phyloP scores from a whole-genome alignment of 2,888 invertebrate genomes.

The Drosophila leonis region DNA sequence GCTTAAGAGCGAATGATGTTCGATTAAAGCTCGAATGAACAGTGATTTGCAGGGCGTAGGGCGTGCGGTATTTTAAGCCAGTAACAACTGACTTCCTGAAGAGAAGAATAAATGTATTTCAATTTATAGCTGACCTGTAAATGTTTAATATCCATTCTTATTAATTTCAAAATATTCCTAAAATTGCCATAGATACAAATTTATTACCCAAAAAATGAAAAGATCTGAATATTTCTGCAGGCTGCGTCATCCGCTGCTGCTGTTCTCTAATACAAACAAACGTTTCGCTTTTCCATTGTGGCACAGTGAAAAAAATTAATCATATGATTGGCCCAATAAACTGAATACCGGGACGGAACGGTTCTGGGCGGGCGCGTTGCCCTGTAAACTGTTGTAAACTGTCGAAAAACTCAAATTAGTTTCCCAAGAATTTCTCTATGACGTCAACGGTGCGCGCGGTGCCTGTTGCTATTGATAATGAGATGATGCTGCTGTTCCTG shows the following conservation, averaged over 20 bases:
- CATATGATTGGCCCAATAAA: constrained; percentile 78
- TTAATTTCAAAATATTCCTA: constrained; percentile 13
- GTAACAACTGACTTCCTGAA: constrained; percentile 6
- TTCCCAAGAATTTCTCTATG: constrained; percentile 58
- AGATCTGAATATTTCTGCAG: constrained; percentile 31
- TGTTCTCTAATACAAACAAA: constrained; percentile 54
- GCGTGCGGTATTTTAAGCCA: constrained; percentile 10
- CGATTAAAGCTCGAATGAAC: constrained; percentile 37
- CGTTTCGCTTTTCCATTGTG: constrained; percentile 37
- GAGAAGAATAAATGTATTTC: constrained; percentile 12
- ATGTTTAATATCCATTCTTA: neutral
- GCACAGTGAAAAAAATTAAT: constrained; percentile 66
- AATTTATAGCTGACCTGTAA: neutral
- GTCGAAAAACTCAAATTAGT: constrained; percentile 49
- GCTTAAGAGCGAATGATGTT: constrained; percentile 48
- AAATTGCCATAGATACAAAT: constrained; percentile 21
- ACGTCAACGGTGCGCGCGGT: constrained; percentile 53
- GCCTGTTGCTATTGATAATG: constrained; percentile 31
- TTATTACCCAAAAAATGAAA: constrained; percentile 20
- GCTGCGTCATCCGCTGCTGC: constrained; percentile 50
- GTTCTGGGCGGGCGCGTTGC: constrained; percentile 19
- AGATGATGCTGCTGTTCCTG: constrained; percentile 29
- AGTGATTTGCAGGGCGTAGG: constrained; percentile 41
- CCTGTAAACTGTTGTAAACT: constrained; percentile 65
- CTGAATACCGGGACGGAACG: constrained; percentile 23